phyloP scores from a whole-genome alignment of 2,888 invertebrate genomes.

The Prostheceraeus crozeri region DNA sequence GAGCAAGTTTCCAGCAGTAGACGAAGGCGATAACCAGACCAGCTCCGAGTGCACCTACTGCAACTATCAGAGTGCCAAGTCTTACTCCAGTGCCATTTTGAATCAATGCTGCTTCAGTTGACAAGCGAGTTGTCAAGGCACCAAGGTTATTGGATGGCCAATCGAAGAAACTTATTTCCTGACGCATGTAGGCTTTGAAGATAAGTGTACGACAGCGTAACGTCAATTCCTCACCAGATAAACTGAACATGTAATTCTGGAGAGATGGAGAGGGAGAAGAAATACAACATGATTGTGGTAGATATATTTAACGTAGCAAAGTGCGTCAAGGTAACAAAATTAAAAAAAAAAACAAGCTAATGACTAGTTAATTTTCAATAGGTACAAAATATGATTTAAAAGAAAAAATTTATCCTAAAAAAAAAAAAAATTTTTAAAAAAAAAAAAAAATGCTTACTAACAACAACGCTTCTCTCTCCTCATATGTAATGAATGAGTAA shows the following conservation, averaged over 20 bases:
- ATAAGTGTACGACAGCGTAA: conserved; percentile 29
- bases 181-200: neutral
- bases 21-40: conserved; percentile 58
- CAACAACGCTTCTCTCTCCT: no score
- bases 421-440: no score
- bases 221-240: conserved; percentile 73
- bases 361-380: no score
- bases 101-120: conserved; percentile 53
- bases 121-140: conserved; percentile 52
- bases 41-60: conserved; percentile 51
- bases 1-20: conserved; percentile 59
- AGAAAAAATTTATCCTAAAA: no score
- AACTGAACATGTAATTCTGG: conserved; percentile 64
- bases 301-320: no score
- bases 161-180: conserved; percentile 56
- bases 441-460: no score
- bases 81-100: conserved; percentile 57
- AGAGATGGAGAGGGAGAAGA: no score
- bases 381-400: no score
- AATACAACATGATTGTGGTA: no score
- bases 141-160: conserved; percentile 52
- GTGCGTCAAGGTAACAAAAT: no score
- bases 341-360: no score
- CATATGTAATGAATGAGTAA: no score
- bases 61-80: conserved; percentile 54